Conservation (phyloP, 2,113 vertebrate species). For the Onychostoma macrolepis region DNA sequence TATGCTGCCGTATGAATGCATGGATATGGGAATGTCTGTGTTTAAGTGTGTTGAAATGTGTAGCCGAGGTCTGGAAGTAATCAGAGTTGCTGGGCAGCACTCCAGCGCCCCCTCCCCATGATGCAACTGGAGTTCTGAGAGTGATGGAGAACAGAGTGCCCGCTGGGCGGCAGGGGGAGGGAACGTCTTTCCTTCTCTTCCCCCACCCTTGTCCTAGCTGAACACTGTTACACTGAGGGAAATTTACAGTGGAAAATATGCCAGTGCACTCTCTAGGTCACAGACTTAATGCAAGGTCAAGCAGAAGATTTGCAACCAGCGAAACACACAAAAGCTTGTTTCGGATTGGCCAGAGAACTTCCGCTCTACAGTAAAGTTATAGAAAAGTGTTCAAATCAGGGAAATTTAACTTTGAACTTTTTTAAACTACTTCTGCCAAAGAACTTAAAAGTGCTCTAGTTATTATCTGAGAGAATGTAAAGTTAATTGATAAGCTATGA, state of each 20-base stretch:
- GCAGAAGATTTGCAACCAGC: background rate
- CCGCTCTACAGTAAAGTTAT: background rate
- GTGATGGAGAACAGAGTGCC: constrained; percentile 55
- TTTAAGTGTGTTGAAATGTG: constrained; percentile 28
- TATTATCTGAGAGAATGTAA: background rate
- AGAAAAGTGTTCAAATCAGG: background rate
- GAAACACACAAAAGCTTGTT: background rate
- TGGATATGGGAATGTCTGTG: constrained; percentile 35
- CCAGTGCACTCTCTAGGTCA: background rate
- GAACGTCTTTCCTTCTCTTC: background rate
- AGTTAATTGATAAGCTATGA: background rate
- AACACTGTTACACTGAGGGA: background rate
- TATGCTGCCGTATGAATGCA: constrained; percentile 5
- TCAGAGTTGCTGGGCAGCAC: constrained; percentile 67
- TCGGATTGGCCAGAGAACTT: background rate
- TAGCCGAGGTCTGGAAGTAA: constrained; percentile 76
- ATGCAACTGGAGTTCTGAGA: constrained; percentile 71
- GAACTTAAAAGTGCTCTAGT: background rate
- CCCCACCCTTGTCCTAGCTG: background rate
- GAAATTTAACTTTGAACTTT: background rate
- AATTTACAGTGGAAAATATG: constrained; percentile 42
- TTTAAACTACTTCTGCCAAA: background rate
- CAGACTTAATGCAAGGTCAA: background rate
- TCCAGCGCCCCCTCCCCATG: constrained; percentile 72
- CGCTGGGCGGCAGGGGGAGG: constrained; percentile 28